phyloP scores from a whole-genome alignment of 2,797 vertebrate species.

The Pseudomugil gertrudae region DNA sequence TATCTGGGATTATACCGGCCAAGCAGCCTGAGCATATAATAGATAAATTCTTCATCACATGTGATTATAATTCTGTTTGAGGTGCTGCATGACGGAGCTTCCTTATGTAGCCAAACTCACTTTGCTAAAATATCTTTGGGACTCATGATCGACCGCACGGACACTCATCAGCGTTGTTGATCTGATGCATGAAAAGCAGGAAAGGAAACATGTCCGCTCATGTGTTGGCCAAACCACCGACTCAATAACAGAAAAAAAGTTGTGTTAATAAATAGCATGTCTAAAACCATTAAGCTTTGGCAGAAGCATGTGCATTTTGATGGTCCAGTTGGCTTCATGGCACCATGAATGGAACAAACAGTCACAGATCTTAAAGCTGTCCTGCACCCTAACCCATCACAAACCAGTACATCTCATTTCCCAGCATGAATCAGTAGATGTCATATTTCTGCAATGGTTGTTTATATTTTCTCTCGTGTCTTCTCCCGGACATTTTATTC shows the following conservation, averaged over 20 bases:
- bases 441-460: not conserved
- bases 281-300: not conserved
- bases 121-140: not conserved
- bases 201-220: not conserved
- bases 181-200: not conserved
- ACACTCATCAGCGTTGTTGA: not conserved
- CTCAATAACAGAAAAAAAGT: not conserved
- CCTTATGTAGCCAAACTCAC: not conserved
- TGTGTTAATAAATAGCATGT: not conserved
- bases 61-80: too few species aligned
- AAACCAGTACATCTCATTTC: not conserved
- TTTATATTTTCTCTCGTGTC: slow-evolving; percentile 3
- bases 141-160: not conserved
- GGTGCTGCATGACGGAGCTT: too few species aligned
- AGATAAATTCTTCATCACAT: too few species aligned
- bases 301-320: slow-evolving; percentile 9
- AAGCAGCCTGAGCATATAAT: too few species aligned
- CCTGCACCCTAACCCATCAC: slow-evolving; percentile 9
- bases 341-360: not conserved
- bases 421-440: not conserved
- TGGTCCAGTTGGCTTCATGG: slow-evolving; percentile 49
- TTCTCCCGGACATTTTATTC: not conserved
- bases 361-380: not conserved
- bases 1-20: too few species aligned
- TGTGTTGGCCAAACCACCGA: not conserved